Evolutionary conservation across 2,888 invertebrate genomes (phyloP).

Genomic region (Drosophila atripex): DNA sequence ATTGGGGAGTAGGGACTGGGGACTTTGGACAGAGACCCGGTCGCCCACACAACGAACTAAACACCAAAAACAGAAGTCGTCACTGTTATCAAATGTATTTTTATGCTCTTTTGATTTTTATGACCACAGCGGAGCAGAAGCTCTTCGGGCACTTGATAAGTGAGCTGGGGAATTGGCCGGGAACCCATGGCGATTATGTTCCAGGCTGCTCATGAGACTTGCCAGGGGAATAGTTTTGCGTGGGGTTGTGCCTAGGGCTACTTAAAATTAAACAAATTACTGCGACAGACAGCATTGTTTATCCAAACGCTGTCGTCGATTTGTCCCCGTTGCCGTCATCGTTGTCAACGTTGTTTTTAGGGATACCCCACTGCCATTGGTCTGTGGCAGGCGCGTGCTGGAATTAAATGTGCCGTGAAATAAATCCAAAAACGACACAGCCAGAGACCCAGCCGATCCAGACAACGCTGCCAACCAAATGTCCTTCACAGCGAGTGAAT

Average conservation of each 20-base stretch:
- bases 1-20: neutral
- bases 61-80: constrained; percentile 53
- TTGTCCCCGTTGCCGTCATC: constrained; percentile 51
- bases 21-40: neutral
- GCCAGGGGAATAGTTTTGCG: constrained; percentile 36
- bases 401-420: constrained; percentile 78
- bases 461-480: constrained; percentile 36
- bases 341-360: constrained; percentile 38
- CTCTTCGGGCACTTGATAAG: constrained; percentile 68
- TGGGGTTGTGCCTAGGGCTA: constrained; percentile 54
- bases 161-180: constrained; percentile 52
- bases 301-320: constrained; percentile 61
- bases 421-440: constrained; percentile 58
- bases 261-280: constrained; percentile 79
- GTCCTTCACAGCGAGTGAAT: constrained; percentile 42
- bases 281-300: constrained; percentile 31
- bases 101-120: constrained; percentile 79
- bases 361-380: constrained; percentile 15
- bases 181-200: constrained; percentile 34
- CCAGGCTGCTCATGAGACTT: constrained; percentile 31
- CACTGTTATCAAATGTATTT: constrained; percentile 78
- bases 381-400: constrained; percentile 63
- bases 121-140: constrained; percentile 61
- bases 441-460: constrained; percentile 15
- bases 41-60: constrained; percentile 46